Evolutionary conservation across 2,113 vertebrate species (phyloP), one percentile per base, ranked within the genome.

Genomic region (Piaya cayana): DNA sequence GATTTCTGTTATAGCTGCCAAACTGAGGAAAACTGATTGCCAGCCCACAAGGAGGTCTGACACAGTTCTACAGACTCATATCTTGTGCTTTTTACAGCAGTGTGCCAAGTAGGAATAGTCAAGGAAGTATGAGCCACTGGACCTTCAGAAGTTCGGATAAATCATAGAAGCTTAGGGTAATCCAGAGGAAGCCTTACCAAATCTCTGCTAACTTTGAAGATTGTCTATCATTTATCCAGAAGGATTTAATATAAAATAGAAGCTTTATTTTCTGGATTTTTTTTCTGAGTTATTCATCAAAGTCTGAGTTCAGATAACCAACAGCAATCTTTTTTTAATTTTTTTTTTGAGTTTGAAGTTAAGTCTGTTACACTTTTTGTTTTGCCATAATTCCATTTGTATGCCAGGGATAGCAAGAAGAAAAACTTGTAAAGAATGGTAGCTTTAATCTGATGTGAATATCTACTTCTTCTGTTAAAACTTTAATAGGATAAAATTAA

Each of bases 401-500:
- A 82, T 85, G 36, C 25, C 7, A 83, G 4, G 26, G 14, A 92
- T 23, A 86, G 32, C 17, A 64, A 72, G 27, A 79, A 74, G 8
- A 82, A 93, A 91, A 90, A 63, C 3, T 6, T 64, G 5, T 37
- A 79, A 77, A 82, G 53, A 88, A 80, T 29, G 4, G 9, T 67
- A 85, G 9, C 59, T 92, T 94, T 89, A 34, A 64, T 96, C 52
- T 95, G 36, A 84, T 86, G 16, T 53, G 27, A 93, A 84, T 8
- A 11, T 50, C 79, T 39, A 13, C 82, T 95, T 90, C 55, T 93
- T 86, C 49, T 86, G 32, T 63, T 77, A 76, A 76, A 84, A 29
- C 42, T 26, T 96, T 34, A 93, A 93, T 78, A 85, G 19, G 49
- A 87, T 53, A 87, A 94, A 91, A 91, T 71, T 76, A 63, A 68